phyloP scores from a whole-genome alignment of 2,797 vertebrate genomes.

The Decapterus maruadsi region DNA sequence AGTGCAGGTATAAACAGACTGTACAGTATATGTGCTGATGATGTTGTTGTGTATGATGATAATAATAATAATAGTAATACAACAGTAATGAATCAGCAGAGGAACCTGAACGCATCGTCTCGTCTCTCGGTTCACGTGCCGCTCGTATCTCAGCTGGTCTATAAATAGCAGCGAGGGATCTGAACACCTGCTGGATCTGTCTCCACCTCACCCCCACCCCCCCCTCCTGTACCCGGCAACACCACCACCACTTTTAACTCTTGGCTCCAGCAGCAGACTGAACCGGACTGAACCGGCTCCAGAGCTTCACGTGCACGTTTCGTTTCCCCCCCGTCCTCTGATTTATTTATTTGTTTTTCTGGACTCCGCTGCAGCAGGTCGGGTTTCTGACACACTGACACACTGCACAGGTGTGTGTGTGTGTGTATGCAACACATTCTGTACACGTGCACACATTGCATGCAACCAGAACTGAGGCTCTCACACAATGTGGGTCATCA shows the following conservation, averaged over 20 bases:
- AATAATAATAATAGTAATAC: no score
- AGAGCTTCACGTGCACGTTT: slow-evolving; percentile 27
- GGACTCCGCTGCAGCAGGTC: not conserved
- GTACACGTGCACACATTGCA: not conserved
- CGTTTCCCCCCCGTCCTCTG: no score
- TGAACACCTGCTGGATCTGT: slow-evolving; percentile 69
- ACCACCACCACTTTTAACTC: slow-evolving; percentile 74
- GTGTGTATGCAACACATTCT: no score
- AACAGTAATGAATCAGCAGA: no score
- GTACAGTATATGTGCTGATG: no score
- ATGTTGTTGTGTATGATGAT: no score
- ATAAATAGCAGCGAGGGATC: slow-evolving; percentile 68
- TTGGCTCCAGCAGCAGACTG: slow-evolving; percentile 32
- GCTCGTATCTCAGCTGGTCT: slow-evolving; percentile 42
- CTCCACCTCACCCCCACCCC: not conserved
- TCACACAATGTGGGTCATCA: slow-evolving; percentile 55
- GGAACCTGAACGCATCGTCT: no score
- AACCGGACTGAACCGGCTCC: slow-evolving; percentile 19
- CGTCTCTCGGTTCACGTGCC: slow-evolving; percentile 25
- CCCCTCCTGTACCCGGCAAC: slow-evolving; percentile 50
- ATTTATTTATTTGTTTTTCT: not conserved
- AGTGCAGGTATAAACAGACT: no score
- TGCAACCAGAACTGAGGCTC: slow-evolving; percentile 13
- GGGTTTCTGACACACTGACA: slow-evolving; percentile 45
- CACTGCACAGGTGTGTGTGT: slow-evolving; percentile 23